These are phyloP conservation scores for Nesogale talazaci DNA, from an alignment of 2,113 vertebrate genomes.

Conservation along the genomic window DNA sequence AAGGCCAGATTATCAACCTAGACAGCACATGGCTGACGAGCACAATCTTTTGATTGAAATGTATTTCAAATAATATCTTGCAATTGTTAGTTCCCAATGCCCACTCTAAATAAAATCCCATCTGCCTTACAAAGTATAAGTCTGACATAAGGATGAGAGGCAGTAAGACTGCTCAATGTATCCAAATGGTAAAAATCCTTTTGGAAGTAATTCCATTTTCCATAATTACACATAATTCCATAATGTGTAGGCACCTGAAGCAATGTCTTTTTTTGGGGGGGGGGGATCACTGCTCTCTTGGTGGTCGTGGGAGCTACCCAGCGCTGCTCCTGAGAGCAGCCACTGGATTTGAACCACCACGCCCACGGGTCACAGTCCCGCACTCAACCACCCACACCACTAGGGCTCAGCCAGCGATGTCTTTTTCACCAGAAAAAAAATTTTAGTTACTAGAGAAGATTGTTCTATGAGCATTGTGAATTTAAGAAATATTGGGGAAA, in stretches of 20 bases:
- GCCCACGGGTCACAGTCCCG: too few relatives aligned
- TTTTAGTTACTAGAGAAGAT: slow-evolving; percentile 45
- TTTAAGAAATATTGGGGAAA: slow-evolving; percentile 34
- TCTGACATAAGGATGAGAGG: neutral
- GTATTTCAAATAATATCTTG: neutral
- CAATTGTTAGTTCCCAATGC: neutral
- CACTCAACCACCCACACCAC: too few relatives aligned
- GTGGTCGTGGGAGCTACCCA: too few relatives aligned
- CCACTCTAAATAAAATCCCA: neutral
- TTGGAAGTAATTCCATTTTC: slow-evolving; percentile 54
- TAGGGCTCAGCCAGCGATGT: too few relatives aligned
- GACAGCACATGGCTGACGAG: neutral
- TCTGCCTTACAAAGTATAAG: neutral
- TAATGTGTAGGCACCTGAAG: slow-evolving; percentile 21
- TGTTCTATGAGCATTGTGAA: slow-evolving; percentile 17
- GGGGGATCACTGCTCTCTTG: too few relatives aligned
- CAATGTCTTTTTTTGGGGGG: neutral
- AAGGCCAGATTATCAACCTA: neutral
- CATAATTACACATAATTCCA: too few relatives aligned
- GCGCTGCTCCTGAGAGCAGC: too few relatives aligned
- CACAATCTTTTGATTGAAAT: neutral
- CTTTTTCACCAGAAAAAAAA: slow-evolving; percentile 40
- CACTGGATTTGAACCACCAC: too few relatives aligned
- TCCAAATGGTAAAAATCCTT: slow-evolving; percentile 26
- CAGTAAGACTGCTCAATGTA: neutral